Percentiles rank a stretch among this genome's conserved stretches.
Evolutionary conservation across 2,113 vertebrate species (phyloP).

Genomic region (Apteryx owenii): DNA sequence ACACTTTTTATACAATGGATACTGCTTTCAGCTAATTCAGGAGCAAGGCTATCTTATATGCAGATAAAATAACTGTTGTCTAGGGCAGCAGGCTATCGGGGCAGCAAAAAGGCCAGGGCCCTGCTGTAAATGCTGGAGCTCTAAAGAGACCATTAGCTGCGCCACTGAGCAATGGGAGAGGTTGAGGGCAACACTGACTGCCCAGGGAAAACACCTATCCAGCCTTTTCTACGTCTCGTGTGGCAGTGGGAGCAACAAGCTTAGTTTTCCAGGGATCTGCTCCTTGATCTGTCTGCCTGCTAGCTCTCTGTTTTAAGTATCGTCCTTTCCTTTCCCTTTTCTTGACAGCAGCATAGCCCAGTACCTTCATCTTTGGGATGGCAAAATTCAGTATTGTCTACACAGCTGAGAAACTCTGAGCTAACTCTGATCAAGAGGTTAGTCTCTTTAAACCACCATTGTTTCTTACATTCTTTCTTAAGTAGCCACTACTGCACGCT

Average conservation of each 20-base stretch:
- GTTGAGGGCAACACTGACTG: neutral
- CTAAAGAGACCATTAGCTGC: neutral
- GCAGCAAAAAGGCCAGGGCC: neutral
- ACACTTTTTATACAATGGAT: neutral
- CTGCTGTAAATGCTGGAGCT: neutral
- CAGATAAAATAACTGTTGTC: neutral
- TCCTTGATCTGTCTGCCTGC: neutral
- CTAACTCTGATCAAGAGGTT: neutral
- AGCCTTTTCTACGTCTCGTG: neutral
- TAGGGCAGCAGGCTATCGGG: accelerated
- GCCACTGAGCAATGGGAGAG: neutral
- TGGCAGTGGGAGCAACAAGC: neutral
- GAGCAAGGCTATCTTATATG: neutral
- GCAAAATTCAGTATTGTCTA: neutral
- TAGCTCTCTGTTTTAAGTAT: neutral
- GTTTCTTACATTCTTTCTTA: neutral
- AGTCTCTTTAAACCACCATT: neutral
- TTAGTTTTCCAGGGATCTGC: neutral
- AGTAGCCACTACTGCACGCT: neutral
- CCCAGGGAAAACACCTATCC: neutral
- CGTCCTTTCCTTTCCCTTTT: neutral
- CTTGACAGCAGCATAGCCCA: neutral
- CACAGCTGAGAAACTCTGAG: neutral
- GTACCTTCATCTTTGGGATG: neutral
- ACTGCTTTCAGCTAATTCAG: neutral